Conservation (phyloP, 2,113 vertebrate genomes). For the Petroica traversi region DNA sequence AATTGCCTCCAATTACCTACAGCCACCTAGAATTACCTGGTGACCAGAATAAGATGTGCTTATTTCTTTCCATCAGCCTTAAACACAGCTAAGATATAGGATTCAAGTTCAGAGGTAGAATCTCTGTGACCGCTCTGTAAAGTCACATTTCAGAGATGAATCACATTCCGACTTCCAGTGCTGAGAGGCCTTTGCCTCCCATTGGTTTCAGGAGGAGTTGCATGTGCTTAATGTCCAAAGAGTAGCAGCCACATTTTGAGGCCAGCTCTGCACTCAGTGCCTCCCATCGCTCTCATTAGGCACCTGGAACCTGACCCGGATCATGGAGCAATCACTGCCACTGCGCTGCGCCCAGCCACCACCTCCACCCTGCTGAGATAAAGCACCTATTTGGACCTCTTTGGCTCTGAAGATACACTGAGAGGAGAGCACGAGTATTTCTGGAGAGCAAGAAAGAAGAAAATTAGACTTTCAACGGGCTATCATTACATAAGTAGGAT, state of each 20-base stretch:
- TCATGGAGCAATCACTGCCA: not conserved
- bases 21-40: not conserved
- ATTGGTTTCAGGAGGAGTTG: slow-evolving; percentile 10
- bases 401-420: slow-evolving; percentile 23
- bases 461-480: slow-evolving; percentile 16
- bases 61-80: not conserved
- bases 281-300: slow-evolving; percentile 25
- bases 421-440: slow-evolving; percentile 30
- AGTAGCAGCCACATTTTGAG: not conserved
- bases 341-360: not conserved
- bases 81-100: not conserved
- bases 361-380: slow-evolving; percentile 21
- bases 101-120: slow-evolving; percentile 28
- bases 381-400: slow-evolving; percentile 34
- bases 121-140: not conserved
- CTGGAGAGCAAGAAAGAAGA: not conserved
- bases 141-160: slow-evolving; percentile 22
- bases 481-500: not conserved
- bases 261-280: not conserved
- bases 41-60: not conserved
- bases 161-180: not conserved
- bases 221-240: not conserved
- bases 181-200: slow-evolving; percentile 22
- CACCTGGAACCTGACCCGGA: slow-evolving; percentile 17
- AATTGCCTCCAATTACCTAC: slow-evolving; percentile 26